Percentiles rank a stretch among this genome's conserved stretches.
phyloP scores from a whole-genome alignment of 2,113 vertebrate species.

The Alosa alosa region DNA sequence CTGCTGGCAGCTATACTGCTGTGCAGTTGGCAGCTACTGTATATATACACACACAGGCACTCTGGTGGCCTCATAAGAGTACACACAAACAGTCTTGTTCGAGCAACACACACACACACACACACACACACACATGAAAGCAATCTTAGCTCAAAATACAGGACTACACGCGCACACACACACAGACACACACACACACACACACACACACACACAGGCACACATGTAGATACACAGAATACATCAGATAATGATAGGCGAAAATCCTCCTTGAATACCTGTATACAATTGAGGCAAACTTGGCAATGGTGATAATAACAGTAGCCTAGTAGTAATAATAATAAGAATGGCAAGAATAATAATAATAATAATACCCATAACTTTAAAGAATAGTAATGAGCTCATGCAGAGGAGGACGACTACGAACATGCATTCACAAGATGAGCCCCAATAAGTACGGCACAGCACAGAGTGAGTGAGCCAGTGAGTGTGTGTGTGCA shows the following conservation, averaged over 20 bases:
- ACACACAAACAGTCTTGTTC: neutral
- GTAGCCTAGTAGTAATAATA: slow-evolving; percentile 40
- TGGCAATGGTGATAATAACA: slow-evolving; percentile 57
- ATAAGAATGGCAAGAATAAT: slow-evolving; percentile 6
- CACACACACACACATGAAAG: slow-evolving; percentile 12
- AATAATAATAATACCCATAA: slow-evolving; percentile 34
- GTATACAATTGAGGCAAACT: slow-evolving; percentile 69
- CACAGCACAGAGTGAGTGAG: slow-evolving; percentile 53
- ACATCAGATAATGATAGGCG: slow-evolving; percentile 38
- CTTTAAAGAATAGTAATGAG: slow-evolving; percentile 44
- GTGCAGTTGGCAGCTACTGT: neutral
- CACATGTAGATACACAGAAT: slow-evolving; percentile 7
- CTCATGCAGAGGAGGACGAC: slow-evolving; percentile 68
- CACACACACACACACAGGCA: slow-evolving; percentile 24
- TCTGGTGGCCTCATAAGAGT: neutral
- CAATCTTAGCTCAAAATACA: neutral
- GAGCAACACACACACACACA: neutral
- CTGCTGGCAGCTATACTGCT: neutral
- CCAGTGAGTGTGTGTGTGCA: slow-evolving; percentile 20
- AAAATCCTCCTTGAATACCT: slow-evolving; percentile 51
- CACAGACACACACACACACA: slow-evolving; percentile 5
- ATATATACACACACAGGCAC: neutral
- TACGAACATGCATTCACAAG: slow-evolving; percentile 76
- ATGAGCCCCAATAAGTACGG: slow-evolving; percentile 63
- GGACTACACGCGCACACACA: neutral